Conservation (phyloP, 2,113 vertebrate genomes). For the Nematolebias whitei region DNA sequence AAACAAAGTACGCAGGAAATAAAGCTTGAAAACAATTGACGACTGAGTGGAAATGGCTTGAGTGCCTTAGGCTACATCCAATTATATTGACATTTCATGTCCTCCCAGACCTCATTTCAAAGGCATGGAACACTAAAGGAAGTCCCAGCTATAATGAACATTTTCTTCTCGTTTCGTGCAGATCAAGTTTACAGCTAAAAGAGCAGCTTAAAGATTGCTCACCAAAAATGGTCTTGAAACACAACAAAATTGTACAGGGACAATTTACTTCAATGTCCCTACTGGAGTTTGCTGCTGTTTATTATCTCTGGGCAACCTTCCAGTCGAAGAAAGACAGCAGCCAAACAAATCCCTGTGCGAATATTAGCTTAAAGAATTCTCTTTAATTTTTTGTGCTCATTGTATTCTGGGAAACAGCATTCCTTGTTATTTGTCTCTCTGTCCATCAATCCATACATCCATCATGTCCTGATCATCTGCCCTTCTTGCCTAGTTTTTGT, state of each 20-base stretch:
- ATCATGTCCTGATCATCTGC: slow-evolving; percentile 27
- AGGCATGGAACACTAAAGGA: slow-evolving; percentile 31
- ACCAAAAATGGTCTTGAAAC: slow-evolving; percentile 28
- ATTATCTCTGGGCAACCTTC: not conserved
- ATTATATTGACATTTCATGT: slow-evolving; percentile 49
- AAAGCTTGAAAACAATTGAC: slow-evolving; percentile 33
- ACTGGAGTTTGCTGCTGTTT: slow-evolving; percentile 11
- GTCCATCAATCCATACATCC: slow-evolving; percentile 21
- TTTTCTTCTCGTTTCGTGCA: slow-evolving; percentile 11
- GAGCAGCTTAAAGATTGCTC: slow-evolving; percentile 6
- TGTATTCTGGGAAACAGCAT: not conserved
- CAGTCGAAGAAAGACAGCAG: not conserved
- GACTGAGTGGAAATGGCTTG: slow-evolving; percentile 27
- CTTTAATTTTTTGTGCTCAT: not conserved
- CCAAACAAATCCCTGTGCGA: not conserved
- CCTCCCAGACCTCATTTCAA: slow-evolving; percentile 27
- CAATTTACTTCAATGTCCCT: not conserved
- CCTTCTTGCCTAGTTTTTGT: slow-evolving; percentile 22
- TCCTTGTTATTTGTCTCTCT: slow-evolving; percentile 2
- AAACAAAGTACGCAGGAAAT: not conserved
- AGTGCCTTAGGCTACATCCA: slow-evolving; percentile 36
- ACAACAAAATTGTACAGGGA: slow-evolving; percentile 8
- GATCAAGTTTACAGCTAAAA: slow-evolving; percentile 13
- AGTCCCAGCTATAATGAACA: slow-evolving; percentile 22
- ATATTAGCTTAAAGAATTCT: not conserved